phyloP scores from a whole-genome alignment of 2,797 vertebrate genomes.

The Mormyrops attenuatus region DNA sequence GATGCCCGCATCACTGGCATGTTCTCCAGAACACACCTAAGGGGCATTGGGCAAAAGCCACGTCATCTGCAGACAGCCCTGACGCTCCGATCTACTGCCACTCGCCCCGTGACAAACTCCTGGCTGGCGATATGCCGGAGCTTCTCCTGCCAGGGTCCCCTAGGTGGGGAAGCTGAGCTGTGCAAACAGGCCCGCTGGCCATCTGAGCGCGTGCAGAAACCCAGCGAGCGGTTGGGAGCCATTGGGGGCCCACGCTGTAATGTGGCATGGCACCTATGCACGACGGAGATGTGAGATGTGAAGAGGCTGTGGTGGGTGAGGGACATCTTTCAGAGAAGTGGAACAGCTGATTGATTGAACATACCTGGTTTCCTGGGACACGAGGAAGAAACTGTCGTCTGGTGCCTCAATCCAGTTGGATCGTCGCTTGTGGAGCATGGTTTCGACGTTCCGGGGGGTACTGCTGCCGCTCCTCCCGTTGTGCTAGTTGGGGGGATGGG shows the following conservation, averaged over 20 bases:
- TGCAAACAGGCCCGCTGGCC: background rate
- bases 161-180: background rate
- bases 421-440: conserved; percentile 73
- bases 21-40: background rate
- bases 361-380: conserved; percentile 97
- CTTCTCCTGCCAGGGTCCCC: background rate
- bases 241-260: background rate
- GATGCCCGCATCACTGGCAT: background rate
- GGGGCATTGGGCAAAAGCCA: background rate
- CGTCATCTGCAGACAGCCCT: background rate
- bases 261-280: background rate
- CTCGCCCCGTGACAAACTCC: background rate
- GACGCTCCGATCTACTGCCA: background rate
- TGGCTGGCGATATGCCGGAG: background rate
- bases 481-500: conserved; percentile 51
- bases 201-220: background rate
- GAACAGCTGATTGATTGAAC: conserved; percentile 36
- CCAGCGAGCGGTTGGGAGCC: background rate
- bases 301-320: background rate
- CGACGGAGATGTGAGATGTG: background rate
- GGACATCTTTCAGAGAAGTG: background rate
- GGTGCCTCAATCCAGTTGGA: conserved; percentile 98
- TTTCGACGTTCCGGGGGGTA: conserved; percentile 52
- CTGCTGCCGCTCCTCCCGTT: conserved; percentile 61
- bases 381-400: conserved; percentile 96